Base-by-base conservation (phyloP, 2,113 vertebrate species). In the Nanorana parkeri region DNA sequence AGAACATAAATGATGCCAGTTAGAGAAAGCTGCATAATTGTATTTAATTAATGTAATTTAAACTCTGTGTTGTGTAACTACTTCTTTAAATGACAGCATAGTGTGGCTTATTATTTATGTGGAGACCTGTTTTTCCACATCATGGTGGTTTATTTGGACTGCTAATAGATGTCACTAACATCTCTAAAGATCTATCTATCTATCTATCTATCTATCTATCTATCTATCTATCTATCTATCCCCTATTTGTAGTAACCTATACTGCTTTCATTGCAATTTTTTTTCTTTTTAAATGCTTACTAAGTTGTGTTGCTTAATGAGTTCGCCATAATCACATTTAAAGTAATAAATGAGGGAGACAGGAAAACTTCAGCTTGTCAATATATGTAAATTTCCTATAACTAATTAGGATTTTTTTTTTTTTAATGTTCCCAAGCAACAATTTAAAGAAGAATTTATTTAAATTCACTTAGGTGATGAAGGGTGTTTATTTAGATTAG, bases 341-440 rank as follows among this genome's bases (percentile, higher is more conserved):
- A 47, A 68, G 21, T 47, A 68, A 21, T 2, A 68, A 32, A 68
- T 17, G 3, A 68, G 29, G 5, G 32, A 36, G 20, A 21, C 15
- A 21, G 66, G 36, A 47, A 68, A 68, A 21, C 32, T 68, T 16
- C 20, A 68, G 5, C 10, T 47, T 5, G 47, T 68, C 66, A 41
- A 68, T 36, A 68, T 41, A 47, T 68, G 66, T 66, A 66, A 66
- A 66, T 66, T 16, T 32, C 2, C 32, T 68, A 47, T 41, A 68
- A 23, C 32, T 68, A 47, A 68, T 68, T 47, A 67, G 32, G 17
- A 20, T 4, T 6, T 5, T 67, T 67, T 47, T 23, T 41, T 47
- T 47, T 23, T 68, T 23, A 68, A 41, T 41, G 47, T 20, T 32
- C 17, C 4, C 20, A 47, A 16, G 21, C 21, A 41, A 21, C 20